phyloP scores from a whole-genome alignment of 2,797 vertebrate species.

The Etheostoma nigrum region DNA sequence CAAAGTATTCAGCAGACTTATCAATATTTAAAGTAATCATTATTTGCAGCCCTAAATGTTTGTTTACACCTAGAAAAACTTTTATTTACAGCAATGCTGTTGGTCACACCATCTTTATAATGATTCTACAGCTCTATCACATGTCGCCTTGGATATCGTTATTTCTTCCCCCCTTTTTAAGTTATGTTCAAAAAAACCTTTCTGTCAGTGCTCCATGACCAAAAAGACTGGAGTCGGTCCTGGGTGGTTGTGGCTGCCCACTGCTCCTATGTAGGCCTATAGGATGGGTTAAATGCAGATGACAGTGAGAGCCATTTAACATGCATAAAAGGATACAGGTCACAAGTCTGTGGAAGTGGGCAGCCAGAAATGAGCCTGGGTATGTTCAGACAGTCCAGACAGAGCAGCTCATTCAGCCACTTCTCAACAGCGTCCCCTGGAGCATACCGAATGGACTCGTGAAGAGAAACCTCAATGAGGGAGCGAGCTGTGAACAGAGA shows the following conservation, averaged over 20 bases:
- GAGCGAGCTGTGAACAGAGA: constrained; percentile 84
- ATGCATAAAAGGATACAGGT: constrained; percentile 92
- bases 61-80: not conserved
- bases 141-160: too few relatives aligned
- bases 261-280: too few relatives aligned
- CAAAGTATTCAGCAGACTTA: too few relatives aligned
- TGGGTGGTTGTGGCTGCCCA: too few relatives aligned
- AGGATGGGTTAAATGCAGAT: too few relatives aligned
- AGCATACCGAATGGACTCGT: constrained; percentile 96
- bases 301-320: not conserved
- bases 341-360: constrained; percentile 93
- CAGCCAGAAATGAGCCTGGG: constrained; percentile 95
- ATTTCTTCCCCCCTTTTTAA: too few relatives aligned
- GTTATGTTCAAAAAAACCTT: too few relatives aligned
- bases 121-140: not conserved
- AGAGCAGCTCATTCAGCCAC: constrained; percentile 96
- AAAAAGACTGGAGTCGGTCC: too few relatives aligned
- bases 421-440: constrained; percentile 94
- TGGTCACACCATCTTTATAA: not conserved
- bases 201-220: too few relatives aligned
- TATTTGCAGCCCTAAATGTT: not conserved
- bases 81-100: not conserved
- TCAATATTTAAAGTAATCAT: too few relatives aligned
- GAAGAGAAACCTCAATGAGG: constrained; percentile 94
- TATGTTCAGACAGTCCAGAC: constrained; percentile 95